These are phyloP conservation scores for Siniperca obscura DNA, from an alignment of 2,797 vertebrate species.

Conservation along the genomic window DNA sequence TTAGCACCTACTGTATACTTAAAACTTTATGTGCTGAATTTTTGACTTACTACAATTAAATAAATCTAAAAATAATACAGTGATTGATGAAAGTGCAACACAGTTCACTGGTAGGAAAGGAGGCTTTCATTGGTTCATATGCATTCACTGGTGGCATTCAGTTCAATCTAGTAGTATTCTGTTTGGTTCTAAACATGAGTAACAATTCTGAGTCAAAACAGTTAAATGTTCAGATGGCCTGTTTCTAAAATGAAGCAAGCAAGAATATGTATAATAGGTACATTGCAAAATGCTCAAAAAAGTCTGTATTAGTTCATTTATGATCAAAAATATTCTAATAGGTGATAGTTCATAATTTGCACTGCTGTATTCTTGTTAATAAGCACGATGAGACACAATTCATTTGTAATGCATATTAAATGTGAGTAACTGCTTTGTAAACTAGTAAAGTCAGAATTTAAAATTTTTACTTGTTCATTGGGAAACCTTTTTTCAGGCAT, in stretches of 20 bases:
- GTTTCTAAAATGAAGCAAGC: not conserved
- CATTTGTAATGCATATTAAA: not conserved
- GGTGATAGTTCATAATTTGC: not conserved
- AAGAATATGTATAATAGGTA: not conserved
- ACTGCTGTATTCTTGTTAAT: not conserved
- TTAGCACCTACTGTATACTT: conserved; percentile 41
- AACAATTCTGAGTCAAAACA: not conserved
- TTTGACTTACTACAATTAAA: conserved; percentile 2
- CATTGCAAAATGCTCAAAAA: not conserved
- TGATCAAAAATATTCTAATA: not conserved
- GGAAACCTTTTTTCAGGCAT: not conserved
- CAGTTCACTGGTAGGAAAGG: not conserved
- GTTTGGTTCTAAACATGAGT: not conserved
- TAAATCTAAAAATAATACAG: not conserved
- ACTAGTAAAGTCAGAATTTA: not conserved
- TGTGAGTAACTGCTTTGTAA: not conserved
- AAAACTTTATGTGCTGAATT: conserved; percentile 4
- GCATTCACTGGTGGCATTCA: not conserved
- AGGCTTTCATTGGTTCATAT: conserved; percentile 1
- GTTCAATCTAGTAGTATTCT: not conserved
- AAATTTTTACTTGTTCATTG: not conserved
- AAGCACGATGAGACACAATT: not conserved
- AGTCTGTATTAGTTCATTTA: not conserved
- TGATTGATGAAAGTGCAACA: conserved; percentile 14
- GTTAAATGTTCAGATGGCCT: not conserved